Conservation (phyloP, 2,797 vertebrate genomes). For the Scleropages formosus region DNA sequence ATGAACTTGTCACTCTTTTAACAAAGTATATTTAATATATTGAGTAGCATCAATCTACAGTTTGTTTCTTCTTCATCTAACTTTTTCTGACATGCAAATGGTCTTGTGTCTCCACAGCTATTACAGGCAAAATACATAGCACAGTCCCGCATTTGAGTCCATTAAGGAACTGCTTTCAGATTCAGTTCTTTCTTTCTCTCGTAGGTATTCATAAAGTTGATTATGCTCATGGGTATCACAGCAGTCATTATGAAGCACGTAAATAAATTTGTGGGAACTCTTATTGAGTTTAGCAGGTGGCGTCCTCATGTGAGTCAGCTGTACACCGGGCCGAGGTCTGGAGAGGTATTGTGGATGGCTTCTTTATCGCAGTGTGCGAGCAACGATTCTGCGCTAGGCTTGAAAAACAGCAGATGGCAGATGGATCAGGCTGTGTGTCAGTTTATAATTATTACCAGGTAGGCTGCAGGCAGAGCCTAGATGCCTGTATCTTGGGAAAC, state of each 20-base stretch:
- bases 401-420: constrained; percentile 29
- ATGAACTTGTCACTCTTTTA: too few relatives aligned
- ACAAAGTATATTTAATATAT: too few relatives aligned
- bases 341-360: constrained; percentile 12
- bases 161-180: background rate
- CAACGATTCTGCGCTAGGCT: constrained; percentile 15
- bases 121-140: too few relatives aligned
- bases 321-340: background rate
- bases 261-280: constrained; percentile 22
- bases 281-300: constrained; percentile 28
- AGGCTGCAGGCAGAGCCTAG: constrained; percentile 16
- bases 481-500: background rate
- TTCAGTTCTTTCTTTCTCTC: background rate
- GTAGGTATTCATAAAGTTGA: constrained; percentile 15
- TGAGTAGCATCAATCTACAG: too few relatives aligned
- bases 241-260: background rate
- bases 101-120: too few relatives aligned
- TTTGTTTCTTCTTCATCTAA: too few relatives aligned
- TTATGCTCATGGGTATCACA: constrained; percentile 21
- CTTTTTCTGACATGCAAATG: too few relatives aligned
- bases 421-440: constrained; percentile 19
- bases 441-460: constrained; percentile 34
- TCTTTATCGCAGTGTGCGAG: constrained; percentile 9
- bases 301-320: constrained; percentile 8
- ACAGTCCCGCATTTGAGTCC: background rate